These are phyloP conservation scores for Rynchops niger DNA, from an alignment of 2,113 vertebrate genomes.

Conservation along the genomic window DNA sequence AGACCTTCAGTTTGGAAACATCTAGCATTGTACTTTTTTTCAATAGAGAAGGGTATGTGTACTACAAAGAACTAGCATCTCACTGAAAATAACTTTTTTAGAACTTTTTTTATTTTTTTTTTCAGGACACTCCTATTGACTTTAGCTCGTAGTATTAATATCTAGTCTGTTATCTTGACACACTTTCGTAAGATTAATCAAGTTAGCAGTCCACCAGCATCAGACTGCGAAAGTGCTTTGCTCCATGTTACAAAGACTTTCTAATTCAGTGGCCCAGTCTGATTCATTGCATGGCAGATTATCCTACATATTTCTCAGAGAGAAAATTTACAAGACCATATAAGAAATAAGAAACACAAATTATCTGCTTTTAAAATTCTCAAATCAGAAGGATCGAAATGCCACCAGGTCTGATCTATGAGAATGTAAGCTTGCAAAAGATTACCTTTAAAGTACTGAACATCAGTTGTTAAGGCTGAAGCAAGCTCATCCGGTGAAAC, in stretches of 20 bases:
- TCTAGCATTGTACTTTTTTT: not conserved
- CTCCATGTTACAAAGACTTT: not conserved
- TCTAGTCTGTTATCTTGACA: not conserved
- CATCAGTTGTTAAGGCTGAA: conserved; percentile 88
- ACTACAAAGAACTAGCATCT: not conserved
- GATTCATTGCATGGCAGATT: not conserved
- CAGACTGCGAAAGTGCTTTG: not conserved
- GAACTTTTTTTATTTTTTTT: not conserved
- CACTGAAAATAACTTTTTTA: not conserved
- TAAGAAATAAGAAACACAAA: not conserved
- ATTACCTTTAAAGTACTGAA: conserved; percentile 93
- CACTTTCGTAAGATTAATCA: not conserved
- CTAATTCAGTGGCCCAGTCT: not conserved
- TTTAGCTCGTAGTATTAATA: not conserved
- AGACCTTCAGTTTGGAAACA: not conserved
- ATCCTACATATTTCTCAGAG: not conserved
- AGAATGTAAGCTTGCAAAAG: not conserved
- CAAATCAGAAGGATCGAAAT: not conserved
- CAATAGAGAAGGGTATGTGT: not conserved
- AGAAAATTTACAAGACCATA: not conserved
- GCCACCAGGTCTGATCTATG: not conserved
- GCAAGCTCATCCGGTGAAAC: conserved; percentile 85
- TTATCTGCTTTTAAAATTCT: not conserved
- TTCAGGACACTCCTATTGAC: not conserved
- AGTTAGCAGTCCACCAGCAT: not conserved